Conservation (phyloP, 2,888 invertebrate species). For the Rhingia campestris region DNA sequence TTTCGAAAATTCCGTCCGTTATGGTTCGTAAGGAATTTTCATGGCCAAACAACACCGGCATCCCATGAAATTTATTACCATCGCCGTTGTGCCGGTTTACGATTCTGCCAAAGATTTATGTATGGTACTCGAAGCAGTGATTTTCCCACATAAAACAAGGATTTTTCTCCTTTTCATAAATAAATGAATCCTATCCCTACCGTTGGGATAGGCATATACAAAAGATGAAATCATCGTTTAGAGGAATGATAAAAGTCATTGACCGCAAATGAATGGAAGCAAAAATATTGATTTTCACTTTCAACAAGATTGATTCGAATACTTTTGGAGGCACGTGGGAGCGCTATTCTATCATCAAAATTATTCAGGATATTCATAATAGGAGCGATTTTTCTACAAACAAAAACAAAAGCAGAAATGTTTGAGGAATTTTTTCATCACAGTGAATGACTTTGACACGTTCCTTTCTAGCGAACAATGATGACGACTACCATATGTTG, state of each 20-base stretch:
- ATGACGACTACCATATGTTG: conserved; percentile 35
- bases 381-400: neutral
- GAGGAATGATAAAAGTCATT: conserved; percentile 17
- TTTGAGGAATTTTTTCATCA: neutral
- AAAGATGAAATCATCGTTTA: neutral
- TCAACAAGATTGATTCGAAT: conserved; percentile 21
- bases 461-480: conserved; percentile 19
- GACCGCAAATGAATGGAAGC: conserved; percentile 10
- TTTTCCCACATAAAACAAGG: conserved; percentile 2
- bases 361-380: conserved; percentile 1
- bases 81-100: conserved; percentile 14
- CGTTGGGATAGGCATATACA: too few relatives aligned
- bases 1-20: neutral
- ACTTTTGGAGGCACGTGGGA: conserved; percentile 30
- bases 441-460: conserved; percentile 5
- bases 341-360: neutral
- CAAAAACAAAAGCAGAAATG: neutral
- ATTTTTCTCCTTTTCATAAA: neutral
- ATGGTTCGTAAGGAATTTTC: conserved; percentile 29
- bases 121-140: conserved; percentile 1
- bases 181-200: neutral
- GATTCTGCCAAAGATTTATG: conserved; percentile 33
- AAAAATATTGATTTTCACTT: conserved; percentile 26
- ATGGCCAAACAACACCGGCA: conserved; percentile 32
- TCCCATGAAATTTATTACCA: conserved; percentile 39